These are phyloP conservation scores for Drosophila malerkotliana DNA, from an alignment of 1,140 invertebrate species.

Conservation along the genomic window DNA sequence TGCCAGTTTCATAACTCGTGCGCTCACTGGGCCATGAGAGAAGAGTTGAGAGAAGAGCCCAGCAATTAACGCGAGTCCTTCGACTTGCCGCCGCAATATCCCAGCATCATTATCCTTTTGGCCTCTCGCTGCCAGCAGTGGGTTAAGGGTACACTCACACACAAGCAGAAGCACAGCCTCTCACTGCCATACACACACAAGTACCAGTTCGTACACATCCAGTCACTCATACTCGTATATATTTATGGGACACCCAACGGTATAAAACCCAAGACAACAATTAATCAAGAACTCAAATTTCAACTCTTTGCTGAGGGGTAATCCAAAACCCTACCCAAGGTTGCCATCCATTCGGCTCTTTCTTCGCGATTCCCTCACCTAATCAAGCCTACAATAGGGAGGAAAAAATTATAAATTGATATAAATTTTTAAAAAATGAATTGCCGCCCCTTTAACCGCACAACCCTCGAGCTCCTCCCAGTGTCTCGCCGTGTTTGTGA, in stretches of 20 bases:
- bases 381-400: conserved; percentile 68
- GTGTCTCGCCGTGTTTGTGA: conserved; percentile 56
- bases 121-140: conserved; percentile 34
- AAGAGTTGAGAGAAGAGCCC: conserved; percentile 50
- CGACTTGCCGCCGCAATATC: conserved; percentile 47
- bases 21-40: conserved; percentile 64
- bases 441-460: conserved; percentile 25
- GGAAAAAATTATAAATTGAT: conserved; percentile 76
- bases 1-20: conserved; percentile 79
- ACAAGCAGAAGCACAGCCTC: conserved; percentile 1
- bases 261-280: conserved; percentile 50
- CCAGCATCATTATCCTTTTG: conserved; percentile 53
- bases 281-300: conserved; percentile 67
- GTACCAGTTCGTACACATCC: neutral
- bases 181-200: conserved; percentile 4
- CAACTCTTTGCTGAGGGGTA: conserved; percentile 35
- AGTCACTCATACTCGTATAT: neutral
- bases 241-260: conserved; percentile 32
- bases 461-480: conserved; percentile 6
- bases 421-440: conserved; percentile 78
- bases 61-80: conserved; percentile 70
- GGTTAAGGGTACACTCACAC: conserved; percentile 28
- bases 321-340: conserved; percentile 27
- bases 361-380: conserved; percentile 42
- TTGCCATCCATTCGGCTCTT: neutral